Base-by-base conservation (phyloP, 2,797 vertebrate species). In the Hypotaenidia okinawae region DNA sequence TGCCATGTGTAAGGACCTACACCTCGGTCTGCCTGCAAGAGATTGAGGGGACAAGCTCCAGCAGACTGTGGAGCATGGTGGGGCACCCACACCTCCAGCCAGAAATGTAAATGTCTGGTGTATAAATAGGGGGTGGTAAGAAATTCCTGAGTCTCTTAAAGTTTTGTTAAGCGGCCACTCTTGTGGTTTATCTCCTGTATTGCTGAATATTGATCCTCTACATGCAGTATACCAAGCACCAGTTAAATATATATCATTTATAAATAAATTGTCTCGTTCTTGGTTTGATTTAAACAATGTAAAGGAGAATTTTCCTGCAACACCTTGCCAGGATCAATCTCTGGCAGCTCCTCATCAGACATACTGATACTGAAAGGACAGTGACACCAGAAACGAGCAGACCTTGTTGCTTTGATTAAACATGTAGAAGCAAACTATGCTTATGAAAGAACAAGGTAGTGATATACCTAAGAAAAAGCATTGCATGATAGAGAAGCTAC, bases 21-120 rank as follows among this genome's bases (percentile, higher is more conserved):
- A 62, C 24, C 22, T 62, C 1, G 1, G 22, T 32, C 35, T 57
- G 9, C 28, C 32, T 52, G 41, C 9, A n/a, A 49, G 18, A 58
- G 22, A 15, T 63, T 4, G 4, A 3, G 32, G 15, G 25, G 23
- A n/a, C 4, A 24, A 75, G 25, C 4, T 10, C 33, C 62, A 63
- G 28, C 1, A n/a, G 23, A 11, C n/a, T 28, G 16, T 30, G 23
- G n/a, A 35, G 19, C 74, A 33, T 0, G 0, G 28, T 6, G 13
- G 11, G 6, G 16, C 9, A 63, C 13, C 21, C 19, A 30, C 10
- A 35, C 2, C 10, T 66, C 37, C 52, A 57, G 7, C 5, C 9
- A 9, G 32, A 69, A 24, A 43, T n/a, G 13, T 17, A 49, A 57
- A 43, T 2, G 22, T 30, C 9, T 8, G 13, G 10, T 32, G 13